Evolutionary conservation across 2,113 vertebrate species (phyloP), one percentile per base, ranked within the genome.

Genomic region (Erythrolamprus reginae): DNA sequence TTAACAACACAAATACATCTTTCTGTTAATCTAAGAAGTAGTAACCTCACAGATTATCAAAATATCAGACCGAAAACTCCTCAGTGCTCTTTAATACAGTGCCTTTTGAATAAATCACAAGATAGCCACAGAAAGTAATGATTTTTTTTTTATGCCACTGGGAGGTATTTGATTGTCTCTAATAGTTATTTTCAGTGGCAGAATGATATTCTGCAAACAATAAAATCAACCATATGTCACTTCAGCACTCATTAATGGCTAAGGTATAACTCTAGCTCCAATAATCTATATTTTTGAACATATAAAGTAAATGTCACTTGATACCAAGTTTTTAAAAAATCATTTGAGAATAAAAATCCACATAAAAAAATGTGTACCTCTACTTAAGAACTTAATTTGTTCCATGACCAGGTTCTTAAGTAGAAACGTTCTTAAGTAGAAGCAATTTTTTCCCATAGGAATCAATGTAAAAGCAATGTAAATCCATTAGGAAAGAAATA

Each of bases 1-100:
- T 88, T 93, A 94, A 96, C 94, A 96, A 96, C 28, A 96, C 89
- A 95, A 96, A 95, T 90, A 96, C 96, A 96, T 96, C 45, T 0
- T 92, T 95, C 92, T 89, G 89, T 92, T 96, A 96, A 97, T 97
- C 96, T 96, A 86, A 58, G 87, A 93, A 96, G 95, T 96, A 93
- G 87, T 1, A 93, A 96, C 95, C 95, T 52, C 51, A 90, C 91
- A 93, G 95, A 96, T 97, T 96, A 96, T 50, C 90, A 94, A 90
- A 94, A 93, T 91, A 92, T 94, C 47, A 47, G 87, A 56, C 94
- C 95, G 92, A 95, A 96, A 95, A 97, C 93, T 90, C 93, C 87
- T 56, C 91, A 3, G 47, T 48, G 82, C 86, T 88, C 90, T 84
- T 61, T 92, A 94, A 88, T 85, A 61, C 90, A 91, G 23, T 86